These are phyloP conservation scores for Drosophila parabipectinata DNA, from an alignment of 1,140 invertebrate genomes.

Conservation along the genomic window DNA sequence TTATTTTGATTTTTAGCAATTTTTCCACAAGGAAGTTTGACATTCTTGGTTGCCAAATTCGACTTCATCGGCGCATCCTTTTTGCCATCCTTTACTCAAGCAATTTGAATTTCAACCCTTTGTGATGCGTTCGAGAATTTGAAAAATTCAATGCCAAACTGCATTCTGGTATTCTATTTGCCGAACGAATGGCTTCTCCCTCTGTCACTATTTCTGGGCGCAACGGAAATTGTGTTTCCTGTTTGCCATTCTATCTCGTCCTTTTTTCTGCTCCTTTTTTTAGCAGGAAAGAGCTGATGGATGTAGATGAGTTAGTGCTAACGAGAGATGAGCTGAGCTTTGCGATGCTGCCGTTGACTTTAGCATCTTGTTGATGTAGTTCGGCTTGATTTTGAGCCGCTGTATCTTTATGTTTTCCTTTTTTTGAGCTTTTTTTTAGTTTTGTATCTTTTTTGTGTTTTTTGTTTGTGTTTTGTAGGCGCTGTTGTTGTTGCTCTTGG, in stretches of 20 bases:
- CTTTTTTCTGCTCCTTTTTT: neutral
- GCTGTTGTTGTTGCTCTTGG: slow-evolving; percentile 25
- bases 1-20: neutral
- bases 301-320: slow-evolving; percentile 26
- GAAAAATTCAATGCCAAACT: slow-evolving; percentile 9
- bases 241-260: slow-evolving; percentile 21
- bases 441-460: slow-evolving; percentile 22
- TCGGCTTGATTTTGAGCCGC: slow-evolving; percentile 28
- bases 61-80: neutral
- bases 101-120: slow-evolving; percentile 9
- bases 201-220: slow-evolving; percentile 24
- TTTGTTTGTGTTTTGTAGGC: slow-evolving; percentile 17
- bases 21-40: neutral
- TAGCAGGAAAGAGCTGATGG: slow-evolving; percentile 7
- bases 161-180: slow-evolving; percentile 32
- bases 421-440: slow-evolving; percentile 1
- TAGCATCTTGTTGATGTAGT: slow-evolving; percentile 9
- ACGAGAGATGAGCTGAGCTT: slow-evolving; percentile 23
- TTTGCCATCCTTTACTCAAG: neutral
- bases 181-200: slow-evolving; percentile 22
- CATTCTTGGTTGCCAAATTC: neutral
- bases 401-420: neutral
- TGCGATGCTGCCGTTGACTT: neutral
- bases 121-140: slow-evolving; percentile 8
- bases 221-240: slow-evolving; percentile 74